phyloP scores from a whole-genome alignment of 53 echinoderm and acorn worm genomes.

The Echinometra lucunter region DNA sequence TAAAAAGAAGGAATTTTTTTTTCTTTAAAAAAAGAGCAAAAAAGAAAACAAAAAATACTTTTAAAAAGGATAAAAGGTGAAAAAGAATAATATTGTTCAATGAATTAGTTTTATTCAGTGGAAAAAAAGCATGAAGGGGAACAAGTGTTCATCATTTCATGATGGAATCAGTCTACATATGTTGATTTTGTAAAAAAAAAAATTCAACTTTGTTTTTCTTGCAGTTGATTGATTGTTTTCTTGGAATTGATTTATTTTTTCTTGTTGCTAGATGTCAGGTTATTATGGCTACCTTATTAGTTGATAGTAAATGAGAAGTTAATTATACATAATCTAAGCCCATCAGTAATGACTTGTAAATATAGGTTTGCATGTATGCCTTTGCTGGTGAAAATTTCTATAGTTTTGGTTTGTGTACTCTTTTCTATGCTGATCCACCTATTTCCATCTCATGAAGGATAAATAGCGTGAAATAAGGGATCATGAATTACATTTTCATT shows the following conservation, averaged over 20 bases:
- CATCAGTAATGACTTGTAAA: neutral
- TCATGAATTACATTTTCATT: neutral
- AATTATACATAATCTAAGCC: neutral
- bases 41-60: neutral
- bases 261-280: neutral
- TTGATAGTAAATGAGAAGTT: neutral
- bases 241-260: neutral
- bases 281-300: too few species aligned
- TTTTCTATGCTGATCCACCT: neutral
- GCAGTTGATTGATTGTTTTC: too few species aligned
- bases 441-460: neutral
- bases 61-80: too few species aligned
- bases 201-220: too few species aligned
- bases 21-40: neutral
- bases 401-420: neutral
- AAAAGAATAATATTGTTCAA: neutral
- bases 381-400: neutral
- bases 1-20: neutral
- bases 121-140: neutral
- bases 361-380: too few species aligned
- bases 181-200: too few species aligned
- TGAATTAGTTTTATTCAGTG: neutral
- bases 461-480: neutral
- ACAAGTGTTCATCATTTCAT: too few species aligned
- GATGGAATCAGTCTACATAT: neutral